Percentiles rank a stretch among this genome's conserved stretches.
Evolutionary conservation across 2,888 invertebrate genomes (phyloP).

Genomic region (Xylophagus ater): DNA sequence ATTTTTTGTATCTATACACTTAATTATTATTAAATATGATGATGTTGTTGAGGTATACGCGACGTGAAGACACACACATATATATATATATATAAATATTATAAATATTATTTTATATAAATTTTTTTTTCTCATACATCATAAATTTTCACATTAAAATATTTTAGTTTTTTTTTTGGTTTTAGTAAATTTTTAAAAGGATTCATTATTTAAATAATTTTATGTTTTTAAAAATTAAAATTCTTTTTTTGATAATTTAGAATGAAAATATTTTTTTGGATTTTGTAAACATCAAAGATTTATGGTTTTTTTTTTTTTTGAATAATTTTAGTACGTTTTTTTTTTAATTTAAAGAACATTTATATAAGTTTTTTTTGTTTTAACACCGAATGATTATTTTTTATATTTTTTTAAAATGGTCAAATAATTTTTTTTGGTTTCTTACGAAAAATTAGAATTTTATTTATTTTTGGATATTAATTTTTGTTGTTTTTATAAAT

Average conservation of each 20-base stretch:
- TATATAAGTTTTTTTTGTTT: constrained; percentile 18
- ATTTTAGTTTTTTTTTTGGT: constrained; percentile 16
- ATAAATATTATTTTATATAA: constrained; percentile 16
- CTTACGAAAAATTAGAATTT: too few species aligned
- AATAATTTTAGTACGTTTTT: constrained; percentile 18
- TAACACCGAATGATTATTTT: constrained; percentile 19
- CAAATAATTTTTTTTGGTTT: constrained; percentile 11
- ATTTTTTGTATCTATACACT: background rate
- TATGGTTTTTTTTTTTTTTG: constrained; percentile 16
- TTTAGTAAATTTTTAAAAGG: too few species aligned
- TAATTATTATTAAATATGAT: constrained; percentile 14
- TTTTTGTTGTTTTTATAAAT: constrained; percentile 6
- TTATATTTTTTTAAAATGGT: constrained; percentile 12
- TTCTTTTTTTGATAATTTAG: constrained; percentile 16
- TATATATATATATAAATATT: constrained; percentile 20
- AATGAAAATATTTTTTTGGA: too few species aligned
- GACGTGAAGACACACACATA: constrained; percentile 43
- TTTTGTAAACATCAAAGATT: constrained; percentile 16
- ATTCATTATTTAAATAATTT: constrained; percentile 12
- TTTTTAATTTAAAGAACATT: constrained; percentile 20
- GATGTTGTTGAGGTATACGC: constrained; percentile 44
- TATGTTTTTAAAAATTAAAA: constrained; percentile 12
- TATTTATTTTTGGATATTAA: constrained; percentile 10
- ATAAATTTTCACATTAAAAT: constrained; percentile 19
- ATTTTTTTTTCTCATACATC: constrained; percentile 19